Base-by-base conservation (phyloP, 2,888 invertebrate species). In the Athripsodes cinereus region DNA sequence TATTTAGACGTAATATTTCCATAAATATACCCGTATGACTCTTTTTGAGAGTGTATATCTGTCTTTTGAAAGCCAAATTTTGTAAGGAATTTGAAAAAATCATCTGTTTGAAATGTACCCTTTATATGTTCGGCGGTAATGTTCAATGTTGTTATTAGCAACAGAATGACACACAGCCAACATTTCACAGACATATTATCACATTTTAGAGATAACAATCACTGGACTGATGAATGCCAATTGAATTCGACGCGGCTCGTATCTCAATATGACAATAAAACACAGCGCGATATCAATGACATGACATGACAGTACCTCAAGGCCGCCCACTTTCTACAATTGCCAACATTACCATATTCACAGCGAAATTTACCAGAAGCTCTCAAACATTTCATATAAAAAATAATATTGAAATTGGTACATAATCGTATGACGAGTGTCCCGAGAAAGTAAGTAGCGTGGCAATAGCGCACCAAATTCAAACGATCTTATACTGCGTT, bases 31-130 rank as follows among this genome's bases (percentile, higher is more conserved):
- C 97, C 97, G 74, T 90, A 89, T 64, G 95, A 92, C 69, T 91
- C 87, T 66, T 86, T 87, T 68, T 87, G 85, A 66, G 88, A 86
- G 72, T 92, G 88, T 47, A 87, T 82, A 72, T 94, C 92, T 13
- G 96, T 96, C 75, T 96, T 95, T 76, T 97, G 96, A 72, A 97
- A 93, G 58, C 96, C 97, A 74, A 96, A 98, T 74, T 96, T 96
- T 20, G 92, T 84, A 54, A 98, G 79, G 74, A 97, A 95, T 74
- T 90, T 88, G 71, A 95, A 96, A 73, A 92, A 92, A 51, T 91
- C 88, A 51, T 79, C 76, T 2, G 84, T 81, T 63, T 80, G 78
- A 71, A 86, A 87, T 5, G 78, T 81, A 44, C 87, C 88, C 64
- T 76, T 78, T 50, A 87, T 73, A 69, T 84, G 87, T 6, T 82